These are phyloP conservation scores for Apantesis nais DNA, from an alignment of 2,888 invertebrate species.

Conservation along the genomic window DNA sequence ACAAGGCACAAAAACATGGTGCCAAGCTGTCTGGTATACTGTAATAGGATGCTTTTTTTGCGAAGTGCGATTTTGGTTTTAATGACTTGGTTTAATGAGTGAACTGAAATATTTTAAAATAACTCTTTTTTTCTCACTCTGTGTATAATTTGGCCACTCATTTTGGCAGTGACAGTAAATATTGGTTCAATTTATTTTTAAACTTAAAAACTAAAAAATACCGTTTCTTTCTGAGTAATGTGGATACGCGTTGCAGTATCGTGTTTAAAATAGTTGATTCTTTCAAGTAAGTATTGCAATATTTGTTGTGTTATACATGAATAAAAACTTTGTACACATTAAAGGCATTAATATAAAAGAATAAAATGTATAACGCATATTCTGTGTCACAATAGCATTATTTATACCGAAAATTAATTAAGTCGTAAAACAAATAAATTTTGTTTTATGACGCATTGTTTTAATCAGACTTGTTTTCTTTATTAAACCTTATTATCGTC, in stretches of 20 bases:
- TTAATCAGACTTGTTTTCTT: no score
- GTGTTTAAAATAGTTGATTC: neutral
- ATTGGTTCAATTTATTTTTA: neutral
- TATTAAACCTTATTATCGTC: no score
- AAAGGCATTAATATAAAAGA: no score
- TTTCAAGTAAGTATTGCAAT: no score
- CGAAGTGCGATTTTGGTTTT: constrained; percentile 20
- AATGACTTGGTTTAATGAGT: constrained; percentile 21
- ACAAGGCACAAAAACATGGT: constrained; percentile 66
- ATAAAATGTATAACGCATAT: no score
- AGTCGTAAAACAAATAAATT: no score
- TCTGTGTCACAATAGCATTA: no score
- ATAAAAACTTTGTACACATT: no score
- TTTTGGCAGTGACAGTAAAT: neutral
- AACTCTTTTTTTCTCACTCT: neutral
- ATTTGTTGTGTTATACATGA: no score
- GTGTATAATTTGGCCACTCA: neutral
- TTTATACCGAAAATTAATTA: no score
- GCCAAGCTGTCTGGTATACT: constrained; percentile 70
- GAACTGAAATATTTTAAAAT: constrained; percentile 10
- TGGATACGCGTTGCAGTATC: neutral
- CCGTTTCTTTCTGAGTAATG: neutral
- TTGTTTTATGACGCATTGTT: no score
- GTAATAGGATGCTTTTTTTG: constrained; percentile 36
- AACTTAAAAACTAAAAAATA: neutral